phyloP scores from a whole-genome alignment of 2,888 invertebrate genomes.

The Drosophila quasianomalipes region DNA sequence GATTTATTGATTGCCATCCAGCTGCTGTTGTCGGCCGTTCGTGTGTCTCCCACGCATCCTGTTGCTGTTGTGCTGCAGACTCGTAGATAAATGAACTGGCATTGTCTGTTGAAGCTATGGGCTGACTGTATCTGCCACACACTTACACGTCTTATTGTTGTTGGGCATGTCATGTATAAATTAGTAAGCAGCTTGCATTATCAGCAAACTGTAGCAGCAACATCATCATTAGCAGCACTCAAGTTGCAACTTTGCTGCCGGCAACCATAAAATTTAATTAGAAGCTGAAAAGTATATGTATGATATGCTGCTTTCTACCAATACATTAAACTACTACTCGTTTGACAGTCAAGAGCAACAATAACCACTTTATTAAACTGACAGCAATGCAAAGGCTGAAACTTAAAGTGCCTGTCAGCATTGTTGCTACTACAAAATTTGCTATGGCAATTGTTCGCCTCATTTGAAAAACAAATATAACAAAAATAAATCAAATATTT shows the following conservation, averaged over 20 bases:
- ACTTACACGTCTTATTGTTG: slow-evolving; percentile 35
- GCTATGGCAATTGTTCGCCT: slow-evolving; percentile 64
- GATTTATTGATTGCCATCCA: slow-evolving; percentile 72
- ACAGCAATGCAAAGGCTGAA: slow-evolving; percentile 39
- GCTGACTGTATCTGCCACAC: slow-evolving; percentile 1
- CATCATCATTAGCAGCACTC: slow-evolving; percentile 58
- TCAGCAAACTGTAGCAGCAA: slow-evolving; percentile 43
- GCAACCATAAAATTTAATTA: slow-evolving; percentile 75
- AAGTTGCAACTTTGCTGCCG: slow-evolving; percentile 55
- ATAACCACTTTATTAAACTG: slow-evolving; percentile 52
- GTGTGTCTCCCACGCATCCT: slow-evolving; percentile 49
- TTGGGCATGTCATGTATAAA: slow-evolving; percentile 67
- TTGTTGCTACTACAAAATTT: slow-evolving; percentile 8
- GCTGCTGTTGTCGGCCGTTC: slow-evolving; percentile 32
- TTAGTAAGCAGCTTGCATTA: slow-evolving; percentile 58
- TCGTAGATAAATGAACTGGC: slow-evolving; percentile 65
- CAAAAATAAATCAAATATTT: slow-evolving; percentile 66
- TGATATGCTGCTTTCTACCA: slow-evolving; percentile 15
- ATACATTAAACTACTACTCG: slow-evolving; percentile 51
- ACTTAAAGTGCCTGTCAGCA: slow-evolving; percentile 40
- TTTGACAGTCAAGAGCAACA: slow-evolving; percentile 31
- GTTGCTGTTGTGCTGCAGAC: slow-evolving; percentile 31
- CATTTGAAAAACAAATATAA: slow-evolving; percentile 60
- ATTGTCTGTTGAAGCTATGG: slow-evolving; percentile 24
- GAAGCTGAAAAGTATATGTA: slow-evolving; percentile 38